Evolutionary conservation across 2,888 invertebrate genomes (phyloP), one percentile per base, ranked within the genome.

Genomic region (Apamea epomidion): DNA sequence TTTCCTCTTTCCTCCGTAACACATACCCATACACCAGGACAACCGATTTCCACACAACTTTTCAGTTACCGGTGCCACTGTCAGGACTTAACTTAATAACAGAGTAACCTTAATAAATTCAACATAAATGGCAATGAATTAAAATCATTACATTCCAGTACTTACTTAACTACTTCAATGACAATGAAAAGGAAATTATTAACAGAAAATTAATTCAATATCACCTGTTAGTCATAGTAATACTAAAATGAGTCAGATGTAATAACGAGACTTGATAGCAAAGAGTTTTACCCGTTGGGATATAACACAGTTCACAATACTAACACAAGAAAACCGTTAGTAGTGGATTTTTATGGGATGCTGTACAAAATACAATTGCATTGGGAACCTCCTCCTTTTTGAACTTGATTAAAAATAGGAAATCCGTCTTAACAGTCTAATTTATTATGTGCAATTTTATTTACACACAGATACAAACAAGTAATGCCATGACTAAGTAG

Each of bases 151-250:
- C 16, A 29, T 37, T n/a, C 4, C 18, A 32, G 29, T 32, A 67
- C 25, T 58, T 29, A n/a, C 14, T 37, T 32, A 65, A 48, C 18
- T 29, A 67, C 21, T 25, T 48, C 12, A 18, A 18, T 74, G 29
- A 25, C 54, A 32, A 25, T 58, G 5, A 48, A n/a, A 73, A 82
- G 62, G 32, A 67, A 65, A 74, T 67, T 48, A 37, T 54, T 14
- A 62, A 45, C 76, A 83, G 83, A 68, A 81, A 75, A 76, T 69
- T 76, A n/a, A 45, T n/a, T n/a, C 21, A 68, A 69, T 68, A 37
- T 25, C 8, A n/a, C 2, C 21, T 51, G 7, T 29, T n/a, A 75
- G 76, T 68, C 32, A 76, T 54, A n/a, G 29, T 58, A 54, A 60
- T 60, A 37, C 18, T 65, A 45, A 48, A 83, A 45, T 69, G 77